Evolutionary conservation across 2,888 invertebrate species (phyloP).

Genomic region (Mythimna ferrago): DNA sequence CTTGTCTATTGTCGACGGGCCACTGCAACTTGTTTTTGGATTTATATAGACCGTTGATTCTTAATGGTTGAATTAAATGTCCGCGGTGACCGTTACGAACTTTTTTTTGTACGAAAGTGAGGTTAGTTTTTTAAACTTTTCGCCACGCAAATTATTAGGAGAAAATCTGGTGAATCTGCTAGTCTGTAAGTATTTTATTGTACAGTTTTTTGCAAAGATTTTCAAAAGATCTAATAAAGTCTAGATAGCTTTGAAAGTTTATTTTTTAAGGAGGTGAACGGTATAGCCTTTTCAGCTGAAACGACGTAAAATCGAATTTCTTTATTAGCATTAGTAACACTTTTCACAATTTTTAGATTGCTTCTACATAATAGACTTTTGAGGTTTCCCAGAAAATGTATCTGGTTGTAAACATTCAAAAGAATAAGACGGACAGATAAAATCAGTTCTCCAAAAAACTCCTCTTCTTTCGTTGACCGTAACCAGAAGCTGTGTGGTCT

Average conservation of each 20-base stretch:
- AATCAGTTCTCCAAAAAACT: no score
- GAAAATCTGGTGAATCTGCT: slow-evolving; percentile 46
- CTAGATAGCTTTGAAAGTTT: slow-evolving; percentile 14
- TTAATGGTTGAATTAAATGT: slow-evolving; percentile 77
- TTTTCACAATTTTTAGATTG: slow-evolving; percentile 25
- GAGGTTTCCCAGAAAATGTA: background rate
- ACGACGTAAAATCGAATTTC: slow-evolving; percentile 32
- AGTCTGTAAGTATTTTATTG: slow-evolving; percentile 14
- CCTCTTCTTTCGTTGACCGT: background rate
- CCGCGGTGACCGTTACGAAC: slow-evolving; percentile 71
- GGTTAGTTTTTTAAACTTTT: slow-evolving; percentile 57
- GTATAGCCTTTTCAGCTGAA: slow-evolving; percentile 5
- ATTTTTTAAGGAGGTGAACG: slow-evolving; percentile 28
- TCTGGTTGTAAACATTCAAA: background rate
- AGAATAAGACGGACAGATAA: background rate
- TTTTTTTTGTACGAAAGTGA: slow-evolving; percentile 69
- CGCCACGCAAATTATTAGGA: slow-evolving; percentile 58
- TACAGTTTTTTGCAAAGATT: slow-evolving; percentile 27
- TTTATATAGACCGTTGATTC: slow-evolving; percentile 79
- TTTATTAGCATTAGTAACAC: slow-evolving; percentile 39
- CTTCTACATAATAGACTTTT: background rate
- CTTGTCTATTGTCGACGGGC: slow-evolving; percentile 77
- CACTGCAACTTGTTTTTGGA: slow-evolving; percentile 77
- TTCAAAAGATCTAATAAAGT: slow-evolving; percentile 25
- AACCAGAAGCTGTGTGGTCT: slow-evolving; percentile 46